These are phyloP conservation scores for Procavia capensis DNA, from an alignment of 2,113 vertebrate species.

Conservation along the genomic window DNA sequence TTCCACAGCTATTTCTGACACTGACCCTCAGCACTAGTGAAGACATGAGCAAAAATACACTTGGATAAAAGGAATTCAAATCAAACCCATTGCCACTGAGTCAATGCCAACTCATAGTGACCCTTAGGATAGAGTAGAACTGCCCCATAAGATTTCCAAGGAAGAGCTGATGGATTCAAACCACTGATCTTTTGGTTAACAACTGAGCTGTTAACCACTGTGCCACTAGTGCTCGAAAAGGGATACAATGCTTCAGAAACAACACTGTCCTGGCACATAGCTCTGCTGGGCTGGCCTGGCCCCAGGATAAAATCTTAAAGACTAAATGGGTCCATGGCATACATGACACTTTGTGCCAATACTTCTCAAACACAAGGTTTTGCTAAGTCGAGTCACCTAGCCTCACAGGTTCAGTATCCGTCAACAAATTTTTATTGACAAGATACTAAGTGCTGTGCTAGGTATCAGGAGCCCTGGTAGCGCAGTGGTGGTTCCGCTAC, in stretches of 20 bases:
- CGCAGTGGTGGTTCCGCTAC: not conserved
- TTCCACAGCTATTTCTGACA: not conserved
- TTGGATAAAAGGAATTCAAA: not conserved
- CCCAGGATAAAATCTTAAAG: not conserved
- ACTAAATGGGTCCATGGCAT: not conserved
- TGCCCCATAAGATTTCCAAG: too few relatives aligned
- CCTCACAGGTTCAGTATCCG: not conserved
- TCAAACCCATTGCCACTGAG: too few relatives aligned
- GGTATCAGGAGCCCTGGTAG: not conserved
- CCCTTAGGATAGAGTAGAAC: too few relatives aligned
- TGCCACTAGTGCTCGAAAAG: not conserved
- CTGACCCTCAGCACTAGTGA: not conserved
- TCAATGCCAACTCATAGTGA: too few relatives aligned
- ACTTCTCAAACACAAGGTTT: constrained; percentile 24
- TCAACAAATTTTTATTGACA: not conserved
- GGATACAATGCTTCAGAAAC: not conserved
- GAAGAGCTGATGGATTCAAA: too few relatives aligned
- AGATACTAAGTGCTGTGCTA: not conserved
- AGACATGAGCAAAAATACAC: not conserved
- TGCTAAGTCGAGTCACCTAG: not conserved
- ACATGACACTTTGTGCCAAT: not conserved
- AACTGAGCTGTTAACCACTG: too few relatives aligned
- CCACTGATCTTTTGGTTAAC: too few relatives aligned
- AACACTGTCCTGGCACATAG: accelerated
- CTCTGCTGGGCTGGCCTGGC: not conserved